Percentiles rank a stretch among this genome's conserved stretches.
These are phyloP conservation scores for Dorcus hopei DNA, from an alignment of 2,888 invertebrate species.

Conservation along the genomic window DNA sequence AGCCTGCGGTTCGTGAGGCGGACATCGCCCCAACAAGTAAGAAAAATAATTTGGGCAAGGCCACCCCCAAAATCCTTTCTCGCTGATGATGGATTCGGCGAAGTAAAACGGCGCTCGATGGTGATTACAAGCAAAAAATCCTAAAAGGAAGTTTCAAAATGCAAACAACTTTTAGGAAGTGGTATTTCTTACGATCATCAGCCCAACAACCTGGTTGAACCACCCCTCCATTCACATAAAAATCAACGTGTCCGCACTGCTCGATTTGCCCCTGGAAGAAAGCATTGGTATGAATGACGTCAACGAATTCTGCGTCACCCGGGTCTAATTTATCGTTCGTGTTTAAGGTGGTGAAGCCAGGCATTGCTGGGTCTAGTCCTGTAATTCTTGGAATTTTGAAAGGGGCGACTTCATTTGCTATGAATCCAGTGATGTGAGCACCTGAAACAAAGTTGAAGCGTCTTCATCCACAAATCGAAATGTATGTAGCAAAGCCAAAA, in stretches of 20 bases:
- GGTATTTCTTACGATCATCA: conserved; percentile 41
- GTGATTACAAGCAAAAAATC: conserved; percentile 63
- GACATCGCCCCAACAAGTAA: conserved; percentile 59
- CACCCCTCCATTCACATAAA: conserved; percentile 70
- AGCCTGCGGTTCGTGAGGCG: conserved; percentile 51
- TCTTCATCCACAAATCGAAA: neutral
- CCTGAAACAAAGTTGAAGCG: conserved; percentile 43
- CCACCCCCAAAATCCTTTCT: conserved; percentile 67
- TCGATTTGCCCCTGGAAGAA: conserved; percentile 65
- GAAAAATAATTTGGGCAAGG: conserved; percentile 57
- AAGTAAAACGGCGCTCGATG: conserved; percentile 63
- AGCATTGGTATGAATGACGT: conserved; percentile 70
- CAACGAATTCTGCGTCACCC: conserved; percentile 65
- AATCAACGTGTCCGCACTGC: conserved; percentile 66
- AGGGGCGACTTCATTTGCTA: conserved; percentile 54
- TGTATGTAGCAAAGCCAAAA: neutral
- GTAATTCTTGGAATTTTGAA: conserved; percentile 59
- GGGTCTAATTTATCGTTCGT: conserved; percentile 58
- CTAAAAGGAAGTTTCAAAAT: conserved; percentile 37
- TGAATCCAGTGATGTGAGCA: conserved; percentile 59
- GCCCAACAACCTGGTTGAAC: conserved; percentile 65
- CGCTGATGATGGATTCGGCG: conserved; percentile 61
- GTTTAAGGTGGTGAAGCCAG: conserved; percentile 58
- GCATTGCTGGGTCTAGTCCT: conserved; percentile 68
- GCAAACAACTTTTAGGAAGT: neutral